Percentiles rank a stretch among this genome's conserved stretches.
Conservation (phyloP, 2,888 invertebrate genomes). For the Agrochola circellaris region DNA sequence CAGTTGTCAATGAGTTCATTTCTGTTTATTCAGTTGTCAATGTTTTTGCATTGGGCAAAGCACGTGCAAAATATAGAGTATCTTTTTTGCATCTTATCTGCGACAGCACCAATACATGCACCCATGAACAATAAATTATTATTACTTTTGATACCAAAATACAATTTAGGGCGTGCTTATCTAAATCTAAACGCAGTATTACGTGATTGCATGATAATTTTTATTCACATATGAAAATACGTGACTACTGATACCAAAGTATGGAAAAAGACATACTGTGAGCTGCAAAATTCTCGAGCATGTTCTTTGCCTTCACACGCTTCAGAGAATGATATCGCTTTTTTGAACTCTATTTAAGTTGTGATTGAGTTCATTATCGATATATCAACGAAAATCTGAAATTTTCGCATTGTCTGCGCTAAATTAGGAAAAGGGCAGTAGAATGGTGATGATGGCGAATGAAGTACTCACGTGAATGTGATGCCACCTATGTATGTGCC, state of each 20-base stretch:
- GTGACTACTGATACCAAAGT: constrained; percentile 85
- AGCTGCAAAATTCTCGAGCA: background rate
- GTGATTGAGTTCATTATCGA: background rate
- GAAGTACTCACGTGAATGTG: constrained; percentile 93
- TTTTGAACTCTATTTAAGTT: background rate
- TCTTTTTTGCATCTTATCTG: constrained; percentile 19
- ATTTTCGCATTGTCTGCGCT: background rate
- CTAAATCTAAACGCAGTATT: constrained; percentile 3
- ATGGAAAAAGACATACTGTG: background rate
- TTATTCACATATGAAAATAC: constrained; percentile 64
- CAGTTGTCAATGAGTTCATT: constrained; percentile 7
- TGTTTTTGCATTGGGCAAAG: background rate
- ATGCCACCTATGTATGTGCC: constrained; percentile 97
- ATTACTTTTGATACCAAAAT: constrained; percentile 17
- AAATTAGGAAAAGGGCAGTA: background rate
- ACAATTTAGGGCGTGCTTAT: constrained; percentile 36
- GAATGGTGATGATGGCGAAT: background rate
- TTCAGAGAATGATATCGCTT: background rate
- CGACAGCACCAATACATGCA: background rate
- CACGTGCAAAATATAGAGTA: background rate
- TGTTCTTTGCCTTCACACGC: background rate
- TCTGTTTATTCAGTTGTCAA: constrained; percentile 11
- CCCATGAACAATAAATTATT: constrained; percentile 21
- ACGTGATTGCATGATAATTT: constrained; percentile 16
- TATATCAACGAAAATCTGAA: background rate